Conservation (phyloP, 2,888 invertebrate species). For the Metellina segmentata region DNA sequence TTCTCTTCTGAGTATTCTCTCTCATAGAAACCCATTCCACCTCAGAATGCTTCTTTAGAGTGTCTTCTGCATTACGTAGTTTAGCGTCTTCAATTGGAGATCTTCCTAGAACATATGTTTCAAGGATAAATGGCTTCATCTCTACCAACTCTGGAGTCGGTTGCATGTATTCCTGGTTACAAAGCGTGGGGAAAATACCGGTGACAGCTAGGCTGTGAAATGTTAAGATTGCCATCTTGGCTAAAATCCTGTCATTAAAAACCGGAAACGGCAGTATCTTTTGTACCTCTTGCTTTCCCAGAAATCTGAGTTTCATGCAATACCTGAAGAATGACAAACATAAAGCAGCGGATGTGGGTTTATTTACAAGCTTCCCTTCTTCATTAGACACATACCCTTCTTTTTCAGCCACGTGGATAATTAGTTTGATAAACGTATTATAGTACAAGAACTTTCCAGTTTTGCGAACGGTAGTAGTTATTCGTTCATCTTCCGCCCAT, state of each 20-base stretch:
- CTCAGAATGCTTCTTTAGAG: not conserved
- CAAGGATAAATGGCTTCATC: conserved; percentile 32
- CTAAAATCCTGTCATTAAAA: conserved; percentile 14
- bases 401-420: conserved; percentile 29
- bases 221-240: conserved; percentile 5
- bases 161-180: not conserved
- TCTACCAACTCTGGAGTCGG: conserved; percentile 23
- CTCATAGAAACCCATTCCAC: conserved; percentile 34
- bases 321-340: conserved; percentile 50
- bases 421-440: conserved; percentile 33
- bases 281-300: conserved; percentile 19
- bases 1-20: conserved; percentile 37
- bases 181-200: conserved; percentile 21
- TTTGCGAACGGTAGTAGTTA: not conserved
- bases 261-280: conserved; percentile 33
- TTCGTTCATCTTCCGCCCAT: conserved; percentile 36
- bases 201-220: conserved; percentile 55
- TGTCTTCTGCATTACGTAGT: conserved; percentile 15
- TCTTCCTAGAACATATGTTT: not conserved
- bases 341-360: conserved; percentile 7
- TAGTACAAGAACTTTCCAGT: conserved; percentile 17
- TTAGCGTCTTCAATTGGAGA: conserved; percentile 25
- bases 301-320: conserved; percentile 52
- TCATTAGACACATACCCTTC: conserved; percentile 16
- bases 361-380: not conserved